Evolutionary conservation across 2,888 invertebrate species (phyloP), one percentile per base, ranked within the genome.

Genomic region (Mayetiola destructor): DNA sequence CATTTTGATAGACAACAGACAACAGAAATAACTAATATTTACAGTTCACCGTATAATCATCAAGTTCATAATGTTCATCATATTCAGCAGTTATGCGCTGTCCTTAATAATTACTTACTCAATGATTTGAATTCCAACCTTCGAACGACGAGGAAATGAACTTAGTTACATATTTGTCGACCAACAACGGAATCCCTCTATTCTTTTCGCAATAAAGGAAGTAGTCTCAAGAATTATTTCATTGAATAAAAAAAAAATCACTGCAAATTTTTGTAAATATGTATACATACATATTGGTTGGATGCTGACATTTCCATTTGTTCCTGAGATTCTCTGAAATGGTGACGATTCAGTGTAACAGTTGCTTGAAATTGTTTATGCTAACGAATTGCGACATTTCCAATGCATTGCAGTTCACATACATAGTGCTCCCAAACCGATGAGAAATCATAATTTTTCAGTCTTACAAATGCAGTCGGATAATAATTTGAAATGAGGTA

Each of bases 301-400:
- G 8, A 16, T 16, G 37, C 37, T 4, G 37, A n/a, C 37, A 37
- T 40, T 40, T 27, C 27, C 27, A 27, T 48, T 16, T 27, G n/a
- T n/a, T n/a, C n/a, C 20, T 12, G n/a, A 48, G 48, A 48, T 48
- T 48, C 23, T 48, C 48, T 48, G 48, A 23, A 48, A 27, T 48
- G n/a, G 48, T 48, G 48, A 48, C 27, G 48, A 48, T 48, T 48
- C 27, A 27, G 48, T 36, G 36, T 42, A 48, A 27, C 48, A 48
- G 48, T 48, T 48, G 29, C 27, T 48, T 27, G 48, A 48, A 48
- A 48, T 48, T 48, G 48, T 48, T 48, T 48, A 48, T 48, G 48
- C 48, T 48, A 48, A 48, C 48, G 48, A 48, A 48, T 48, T 16
- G 6, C 27, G 27, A 48, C 48, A 42, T n/a, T n/a, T n/a, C n/a